Evolutionary conservation across 2,113 vertebrate genomes (phyloP).

Genomic region (Spheniscus mendiculus): DNA sequence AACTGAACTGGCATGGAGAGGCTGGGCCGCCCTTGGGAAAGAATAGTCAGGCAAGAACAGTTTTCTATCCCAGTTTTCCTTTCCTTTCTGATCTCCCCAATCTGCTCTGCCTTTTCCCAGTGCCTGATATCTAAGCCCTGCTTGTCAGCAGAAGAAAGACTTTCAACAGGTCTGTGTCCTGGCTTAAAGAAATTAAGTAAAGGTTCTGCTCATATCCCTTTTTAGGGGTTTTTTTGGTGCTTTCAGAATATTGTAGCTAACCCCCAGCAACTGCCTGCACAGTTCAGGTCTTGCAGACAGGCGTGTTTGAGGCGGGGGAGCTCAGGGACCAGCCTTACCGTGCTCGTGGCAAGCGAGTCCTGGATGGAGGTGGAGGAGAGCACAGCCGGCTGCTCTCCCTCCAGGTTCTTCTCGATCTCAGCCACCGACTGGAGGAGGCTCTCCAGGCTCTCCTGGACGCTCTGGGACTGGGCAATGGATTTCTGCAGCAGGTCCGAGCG

Average conservation of each 20-base stretch:
- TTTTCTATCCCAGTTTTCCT: not conserved
- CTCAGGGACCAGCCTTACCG: slow-evolving; percentile 72
- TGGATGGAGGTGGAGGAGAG: slow-evolving; percentile 86
- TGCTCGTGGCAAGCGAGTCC: slow-evolving; percentile 85
- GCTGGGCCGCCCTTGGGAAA: not conserved
- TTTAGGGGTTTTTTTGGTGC: not conserved
- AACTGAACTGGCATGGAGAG: not conserved
- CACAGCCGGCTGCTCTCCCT: slow-evolving; percentile 64
- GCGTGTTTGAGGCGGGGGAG: rapidly evolving
- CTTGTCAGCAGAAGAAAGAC: not conserved
- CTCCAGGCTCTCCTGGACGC: slow-evolving; percentile 91
- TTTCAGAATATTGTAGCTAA: not conserved
- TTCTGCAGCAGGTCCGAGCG: slow-evolving; percentile 91
- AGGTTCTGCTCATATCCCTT: not conserved
- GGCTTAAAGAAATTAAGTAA: not conserved
- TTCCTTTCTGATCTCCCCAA: not conserved
- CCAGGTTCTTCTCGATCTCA: slow-evolving; percentile 76
- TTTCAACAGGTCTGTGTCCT: not conserved
- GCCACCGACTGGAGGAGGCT: slow-evolving; percentile 85
- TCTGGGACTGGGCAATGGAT: slow-evolving; percentile 92
- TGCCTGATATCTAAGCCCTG: not conserved
- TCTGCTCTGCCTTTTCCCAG: not conserved
- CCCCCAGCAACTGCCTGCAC: rapidly evolving
- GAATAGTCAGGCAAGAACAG: not conserved
- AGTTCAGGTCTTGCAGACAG: not conserved